These are phyloP conservation scores for Entomobrya multifasciata DNA, from an alignment of 2,888 invertebrate species.

Conservation along the genomic window DNA sequence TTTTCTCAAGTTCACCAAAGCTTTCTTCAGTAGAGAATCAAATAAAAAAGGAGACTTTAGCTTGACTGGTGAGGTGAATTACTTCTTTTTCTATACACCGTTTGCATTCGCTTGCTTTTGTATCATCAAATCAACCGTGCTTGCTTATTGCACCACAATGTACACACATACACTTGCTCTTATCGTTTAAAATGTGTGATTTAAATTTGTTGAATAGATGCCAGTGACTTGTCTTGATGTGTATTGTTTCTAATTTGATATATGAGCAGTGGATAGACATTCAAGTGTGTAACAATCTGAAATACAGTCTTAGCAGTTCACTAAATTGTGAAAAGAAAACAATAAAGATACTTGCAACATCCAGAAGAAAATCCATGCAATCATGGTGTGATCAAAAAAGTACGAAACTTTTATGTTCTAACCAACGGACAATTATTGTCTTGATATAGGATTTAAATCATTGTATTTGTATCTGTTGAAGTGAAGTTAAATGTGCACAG, in stretches of 20 bases:
- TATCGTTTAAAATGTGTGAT: neutral
- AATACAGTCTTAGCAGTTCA: too few species aligned
- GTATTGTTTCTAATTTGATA: conserved; percentile 58
- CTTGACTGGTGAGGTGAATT: conserved; percentile 43
- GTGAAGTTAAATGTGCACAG: too few species aligned
- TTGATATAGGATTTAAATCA: too few species aligned
- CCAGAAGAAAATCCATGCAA: too few species aligned
- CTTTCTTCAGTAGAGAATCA: conserved; percentile 31
- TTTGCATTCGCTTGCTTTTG: neutral
- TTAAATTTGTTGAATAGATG: conserved; percentile 38
- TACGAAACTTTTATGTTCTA: conserved; percentile 1
- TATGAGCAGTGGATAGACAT: conserved; percentile 13
- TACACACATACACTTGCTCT: neutral
- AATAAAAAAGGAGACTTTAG: conserved; percentile 1
- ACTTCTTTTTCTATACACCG: conserved; percentile 14
- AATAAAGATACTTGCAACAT: too few species aligned
- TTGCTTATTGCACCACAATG: neutral
- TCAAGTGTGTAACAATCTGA: neutral
- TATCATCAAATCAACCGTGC: conserved; percentile 9
- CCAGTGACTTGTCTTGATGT: conserved; percentile 24
- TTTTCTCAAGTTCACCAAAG: conserved; percentile 35
- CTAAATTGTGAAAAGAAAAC: too few species aligned
- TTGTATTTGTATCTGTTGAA: too few species aligned
- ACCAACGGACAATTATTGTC: conserved; percentile 7
- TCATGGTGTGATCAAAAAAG: neutral